Evolutionary conservation across 1,140 invertebrate species (phyloP).

Genomic region (Cydia pomonella): DNA sequence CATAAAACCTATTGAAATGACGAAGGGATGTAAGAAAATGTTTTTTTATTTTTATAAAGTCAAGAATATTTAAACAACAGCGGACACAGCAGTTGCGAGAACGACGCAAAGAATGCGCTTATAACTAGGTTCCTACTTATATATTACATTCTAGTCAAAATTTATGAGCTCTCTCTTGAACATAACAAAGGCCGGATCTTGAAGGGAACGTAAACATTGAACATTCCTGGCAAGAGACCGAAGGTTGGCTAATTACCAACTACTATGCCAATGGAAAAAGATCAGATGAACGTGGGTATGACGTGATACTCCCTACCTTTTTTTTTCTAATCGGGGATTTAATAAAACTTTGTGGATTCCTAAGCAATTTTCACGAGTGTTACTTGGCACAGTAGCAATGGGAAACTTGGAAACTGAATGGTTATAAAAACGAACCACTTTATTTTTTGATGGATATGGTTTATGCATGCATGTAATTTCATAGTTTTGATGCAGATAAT

Average conservation of each 20-base stretch:
- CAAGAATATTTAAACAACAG: too few relatives aligned
- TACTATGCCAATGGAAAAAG: background rate
- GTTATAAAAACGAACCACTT: too few relatives aligned
- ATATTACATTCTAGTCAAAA: slow-evolving; percentile 10
- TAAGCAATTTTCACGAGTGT: background rate
- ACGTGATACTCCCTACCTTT: background rate
- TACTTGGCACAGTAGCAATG: too few relatives aligned
- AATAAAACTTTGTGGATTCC: background rate
- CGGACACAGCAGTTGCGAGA: background rate
- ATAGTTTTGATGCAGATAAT: too few relatives aligned
- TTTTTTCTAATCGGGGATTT: background rate
- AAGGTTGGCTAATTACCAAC: slow-evolving; percentile 17
- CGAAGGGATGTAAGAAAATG: too few relatives aligned
- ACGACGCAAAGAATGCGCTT: slow-evolving; percentile 15
- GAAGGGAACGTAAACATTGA: slow-evolving; percentile 31
- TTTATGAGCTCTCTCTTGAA: slow-evolving; percentile 14
- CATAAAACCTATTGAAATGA: too few relatives aligned
- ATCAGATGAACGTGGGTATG: background rate
- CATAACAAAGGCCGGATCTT: slow-evolving; percentile 32
- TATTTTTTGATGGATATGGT: too few relatives aligned
- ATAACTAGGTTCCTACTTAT: background rate
- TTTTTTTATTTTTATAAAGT: too few relatives aligned
- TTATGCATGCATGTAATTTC: too few relatives aligned
- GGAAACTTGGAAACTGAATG: too few relatives aligned
- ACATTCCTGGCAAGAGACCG: slow-evolving; percentile 19